Evolutionary conservation across 2,888 invertebrate genomes (phyloP).

Genomic region (Ephialtes manifestator): DNA sequence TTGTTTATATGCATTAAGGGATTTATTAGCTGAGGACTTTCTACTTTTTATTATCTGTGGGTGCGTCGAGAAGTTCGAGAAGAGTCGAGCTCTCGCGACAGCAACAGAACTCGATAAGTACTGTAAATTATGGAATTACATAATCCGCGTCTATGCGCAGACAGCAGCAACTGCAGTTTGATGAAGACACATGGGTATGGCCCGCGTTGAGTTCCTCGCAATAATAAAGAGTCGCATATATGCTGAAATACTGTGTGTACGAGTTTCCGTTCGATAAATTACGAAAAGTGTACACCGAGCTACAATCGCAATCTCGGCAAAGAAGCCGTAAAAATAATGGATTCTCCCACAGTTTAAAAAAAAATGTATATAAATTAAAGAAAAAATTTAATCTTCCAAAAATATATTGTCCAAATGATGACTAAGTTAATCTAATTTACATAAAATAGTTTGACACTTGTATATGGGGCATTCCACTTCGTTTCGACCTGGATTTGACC

Average conservation of each 20-base stretch:
- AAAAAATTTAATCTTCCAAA: too few relatives aligned
- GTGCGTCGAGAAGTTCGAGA: background rate
- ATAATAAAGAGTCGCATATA: conserved; percentile 31
- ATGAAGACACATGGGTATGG: conserved; percentile 45
- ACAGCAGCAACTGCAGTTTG: conserved; percentile 11
- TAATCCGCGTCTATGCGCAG: conserved; percentile 23
- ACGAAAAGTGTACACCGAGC: conserved; percentile 14
- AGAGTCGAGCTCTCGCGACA: background rate
- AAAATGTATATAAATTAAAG: background rate
- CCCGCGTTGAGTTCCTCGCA: conserved; percentile 17
- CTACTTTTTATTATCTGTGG: conserved; percentile 15
- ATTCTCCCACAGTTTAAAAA: background rate
- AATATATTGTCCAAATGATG: too few relatives aligned
- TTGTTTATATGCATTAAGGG: background rate
- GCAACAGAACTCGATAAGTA: conserved; percentile 46
- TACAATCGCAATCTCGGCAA: background rate
- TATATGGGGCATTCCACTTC: too few relatives aligned
- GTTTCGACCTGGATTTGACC: too few relatives aligned
- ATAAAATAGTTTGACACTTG: too few relatives aligned
- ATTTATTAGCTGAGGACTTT: conserved; percentile 1
- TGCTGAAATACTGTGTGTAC: background rate
- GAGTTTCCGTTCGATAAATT: conserved; percentile 55
- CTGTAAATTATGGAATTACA: conserved; percentile 58
- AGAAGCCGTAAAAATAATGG: background rate
- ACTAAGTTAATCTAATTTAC: too few relatives aligned